Evolutionary conservation across 2,113 vertebrate species (phyloP).

Genomic region (Chauna torquata): DNA sequence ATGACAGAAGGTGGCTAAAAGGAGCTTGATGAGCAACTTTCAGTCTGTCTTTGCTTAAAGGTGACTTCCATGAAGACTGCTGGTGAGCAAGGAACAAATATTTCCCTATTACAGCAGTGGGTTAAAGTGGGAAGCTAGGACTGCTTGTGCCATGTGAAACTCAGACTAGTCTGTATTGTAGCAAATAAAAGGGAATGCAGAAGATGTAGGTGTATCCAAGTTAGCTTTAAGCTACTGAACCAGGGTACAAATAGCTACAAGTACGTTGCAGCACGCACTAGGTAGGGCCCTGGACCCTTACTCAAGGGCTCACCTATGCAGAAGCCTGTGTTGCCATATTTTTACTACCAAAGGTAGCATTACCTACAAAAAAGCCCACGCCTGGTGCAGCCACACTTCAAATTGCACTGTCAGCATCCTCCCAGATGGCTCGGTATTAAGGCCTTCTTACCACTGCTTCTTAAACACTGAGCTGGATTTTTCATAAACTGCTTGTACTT

Average conservation of each 20-base stretch:
- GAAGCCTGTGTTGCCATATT: neutral
- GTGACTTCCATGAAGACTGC: neutral
- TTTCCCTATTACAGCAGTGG: neutral
- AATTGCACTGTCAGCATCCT: neutral
- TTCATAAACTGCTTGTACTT: neutral
- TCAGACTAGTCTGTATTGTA: neutral
- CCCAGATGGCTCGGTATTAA: neutral
- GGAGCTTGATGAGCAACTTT: neutral
- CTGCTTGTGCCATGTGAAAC: neutral
- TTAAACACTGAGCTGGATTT: neutral
- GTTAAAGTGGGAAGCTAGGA: neutral
- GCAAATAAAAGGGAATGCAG: neutral
- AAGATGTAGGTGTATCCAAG: neutral
- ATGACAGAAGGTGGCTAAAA: neutral
- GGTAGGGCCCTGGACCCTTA: neutral
- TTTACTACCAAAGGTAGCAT: neutral
- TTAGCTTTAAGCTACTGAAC: neutral
- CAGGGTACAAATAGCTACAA: neutral
- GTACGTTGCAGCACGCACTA: neutral
- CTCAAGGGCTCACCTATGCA: neutral
- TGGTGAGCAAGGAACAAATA: neutral
- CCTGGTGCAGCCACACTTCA: neutral
- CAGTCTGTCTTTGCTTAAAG: neutral
- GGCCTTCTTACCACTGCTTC: neutral
- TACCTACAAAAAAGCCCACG: neutral